phyloP scores from a whole-genome alignment of 1,140 invertebrate genomes.

The Semibalanus balanoides region DNA sequence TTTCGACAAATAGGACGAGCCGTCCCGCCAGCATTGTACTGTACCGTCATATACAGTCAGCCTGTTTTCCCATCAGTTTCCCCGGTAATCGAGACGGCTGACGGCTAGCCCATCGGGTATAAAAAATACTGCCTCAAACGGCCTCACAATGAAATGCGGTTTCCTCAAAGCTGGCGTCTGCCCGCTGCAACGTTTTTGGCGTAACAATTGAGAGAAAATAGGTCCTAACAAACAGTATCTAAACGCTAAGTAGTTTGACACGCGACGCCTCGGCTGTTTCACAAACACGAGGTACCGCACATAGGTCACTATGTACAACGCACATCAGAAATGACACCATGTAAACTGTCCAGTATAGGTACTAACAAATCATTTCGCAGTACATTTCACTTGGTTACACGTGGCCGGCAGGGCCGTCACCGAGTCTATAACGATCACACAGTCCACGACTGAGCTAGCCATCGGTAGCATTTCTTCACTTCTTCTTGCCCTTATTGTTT shows the following conservation, averaged over 20 bases:
- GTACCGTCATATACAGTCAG: not conserved
- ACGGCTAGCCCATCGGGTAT: not conserved
- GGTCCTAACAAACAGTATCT: not conserved
- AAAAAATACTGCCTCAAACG: not conserved
- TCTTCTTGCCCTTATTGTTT: not conserved
- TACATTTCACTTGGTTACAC: not conserved
- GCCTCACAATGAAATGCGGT: not conserved
- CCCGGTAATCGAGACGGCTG: not conserved
- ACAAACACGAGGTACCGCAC: not conserved
- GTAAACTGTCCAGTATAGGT: conserved; percentile 2
- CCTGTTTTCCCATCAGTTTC: not conserved
- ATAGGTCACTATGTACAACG: not conserved
- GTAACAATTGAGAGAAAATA: conserved; percentile 1
- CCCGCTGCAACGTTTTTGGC: not conserved
- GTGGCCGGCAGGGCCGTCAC: not conserved
- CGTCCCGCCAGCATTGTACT: not conserved
- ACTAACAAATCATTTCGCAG: not conserved
- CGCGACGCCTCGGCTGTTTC: too few species aligned
- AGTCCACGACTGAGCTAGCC: not conserved
- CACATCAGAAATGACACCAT: not conserved
- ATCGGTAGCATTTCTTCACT: not conserved
- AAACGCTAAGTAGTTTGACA: too few species aligned
- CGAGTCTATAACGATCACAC: not conserved
- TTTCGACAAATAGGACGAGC: not conserved
- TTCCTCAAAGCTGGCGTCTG: not conserved